Evolutionary conservation across 2,888 invertebrate species (phyloP).

Genomic region (Phrixothrix hirtus): DNA sequence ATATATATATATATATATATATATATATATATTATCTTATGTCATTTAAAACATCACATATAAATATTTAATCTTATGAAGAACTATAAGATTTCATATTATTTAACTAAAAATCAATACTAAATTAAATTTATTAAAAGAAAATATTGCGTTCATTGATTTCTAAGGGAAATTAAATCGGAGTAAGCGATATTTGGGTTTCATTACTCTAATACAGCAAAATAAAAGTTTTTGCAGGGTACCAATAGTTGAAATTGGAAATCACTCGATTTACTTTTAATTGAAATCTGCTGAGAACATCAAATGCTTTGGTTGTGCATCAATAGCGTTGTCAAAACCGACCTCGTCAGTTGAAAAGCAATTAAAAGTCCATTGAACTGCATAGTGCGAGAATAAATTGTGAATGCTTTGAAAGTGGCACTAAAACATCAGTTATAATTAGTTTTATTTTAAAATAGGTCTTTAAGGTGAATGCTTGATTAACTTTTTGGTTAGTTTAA

Average conservation of each 20-base stretch:
- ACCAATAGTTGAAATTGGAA: neutral
- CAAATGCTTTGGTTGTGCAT: slow-evolving; percentile 19
- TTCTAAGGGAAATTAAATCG: too few relatives aligned
- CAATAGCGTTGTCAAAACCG: slow-evolving; percentile 25
- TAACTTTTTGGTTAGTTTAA: neutral
- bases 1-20: too few relatives aligned
- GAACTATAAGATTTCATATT: too few relatives aligned
- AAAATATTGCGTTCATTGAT: too few relatives aligned
- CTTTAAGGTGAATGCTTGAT: neutral
- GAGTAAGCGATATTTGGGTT: neutral
- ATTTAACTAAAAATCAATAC: too few relatives aligned
- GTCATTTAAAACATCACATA: too few relatives aligned
- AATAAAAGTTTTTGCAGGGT: neutral
- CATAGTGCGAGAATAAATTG: slow-evolving; percentile 17
- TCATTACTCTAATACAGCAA: neutral
- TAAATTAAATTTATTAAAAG: too few relatives aligned
- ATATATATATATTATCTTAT: too few relatives aligned
- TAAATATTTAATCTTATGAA: too few relatives aligned
- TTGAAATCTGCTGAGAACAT: slow-evolving; percentile 24
- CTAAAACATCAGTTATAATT: slow-evolving; percentile 17
- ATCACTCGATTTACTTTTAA: slow-evolving; percentile 19
- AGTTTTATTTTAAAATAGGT: slow-evolving; percentile 6
- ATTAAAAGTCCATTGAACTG: slow-evolving; percentile 28
- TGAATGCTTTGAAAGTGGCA: slow-evolving; percentile 17
- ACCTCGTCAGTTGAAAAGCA: slow-evolving; percentile 25